A percentile compares a stretch with the other conserved stretches of the same genome.
These are phyloP conservation scores for Himalopsyche phryganea DNA, from an alignment of 1,140 invertebrate species.

Conservation along the genomic window DNA sequence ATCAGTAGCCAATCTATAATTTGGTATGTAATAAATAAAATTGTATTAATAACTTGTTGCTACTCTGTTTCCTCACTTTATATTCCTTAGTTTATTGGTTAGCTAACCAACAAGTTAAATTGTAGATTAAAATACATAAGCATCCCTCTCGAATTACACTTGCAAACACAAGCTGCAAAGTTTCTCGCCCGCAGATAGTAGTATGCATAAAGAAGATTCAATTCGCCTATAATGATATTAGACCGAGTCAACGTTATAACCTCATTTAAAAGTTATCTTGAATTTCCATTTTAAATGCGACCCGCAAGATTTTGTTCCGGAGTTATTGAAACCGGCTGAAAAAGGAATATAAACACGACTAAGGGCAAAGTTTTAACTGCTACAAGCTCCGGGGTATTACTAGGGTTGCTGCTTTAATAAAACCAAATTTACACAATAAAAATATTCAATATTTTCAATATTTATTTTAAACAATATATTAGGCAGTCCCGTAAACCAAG, in stretches of 20 bases:
- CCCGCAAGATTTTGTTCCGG: constrained; percentile 12
- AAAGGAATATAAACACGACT: constrained; percentile 1
- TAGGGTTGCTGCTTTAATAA: too few species aligned
- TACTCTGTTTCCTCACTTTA: too few species aligned
- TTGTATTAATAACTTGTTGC: too few species aligned
- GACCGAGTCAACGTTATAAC: constrained; percentile 16
- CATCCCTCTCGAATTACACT: constrained; percentile 4
- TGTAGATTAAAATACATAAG: background rate
- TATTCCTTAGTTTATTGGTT: background rate
- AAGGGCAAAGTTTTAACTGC: constrained; percentile 1
- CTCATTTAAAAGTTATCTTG: constrained; percentile 27
- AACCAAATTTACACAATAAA: too few species aligned
- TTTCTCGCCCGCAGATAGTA: background rate
- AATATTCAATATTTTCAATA: too few species aligned
- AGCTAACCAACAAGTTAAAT: background rate
- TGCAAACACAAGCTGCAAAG: constrained; percentile 12
- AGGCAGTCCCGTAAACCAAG: too few species aligned
- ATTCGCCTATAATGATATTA: constrained; percentile 24
- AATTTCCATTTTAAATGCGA: constrained; percentile 25
- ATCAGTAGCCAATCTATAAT: too few species aligned
- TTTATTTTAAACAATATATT: too few species aligned
- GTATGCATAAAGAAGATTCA: constrained; percentile 21
- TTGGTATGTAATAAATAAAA: too few species aligned
- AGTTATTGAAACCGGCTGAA: background rate
- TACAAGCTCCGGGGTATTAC: too few species aligned